Evolutionary conservation across 2,888 invertebrate species (phyloP), one percentile per base, ranked within the genome.

Genomic region (Lumbricus terrestris): DNA sequence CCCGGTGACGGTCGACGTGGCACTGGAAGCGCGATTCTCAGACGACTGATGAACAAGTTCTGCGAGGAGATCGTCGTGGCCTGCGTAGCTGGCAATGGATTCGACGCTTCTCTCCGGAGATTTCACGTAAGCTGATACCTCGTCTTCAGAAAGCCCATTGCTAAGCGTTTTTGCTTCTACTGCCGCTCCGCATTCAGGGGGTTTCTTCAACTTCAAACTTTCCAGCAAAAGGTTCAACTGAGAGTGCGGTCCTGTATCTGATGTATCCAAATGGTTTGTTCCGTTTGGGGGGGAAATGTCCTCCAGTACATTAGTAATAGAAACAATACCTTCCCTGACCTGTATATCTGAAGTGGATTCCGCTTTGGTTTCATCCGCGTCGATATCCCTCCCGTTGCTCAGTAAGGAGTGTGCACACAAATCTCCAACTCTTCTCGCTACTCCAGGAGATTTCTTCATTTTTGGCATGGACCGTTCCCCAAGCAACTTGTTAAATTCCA

Each of bases 371-470:
- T 34, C 85, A 20, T 85, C 85, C 13, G 18, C 13, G 11, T 37
- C 35, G 5, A 85, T 2, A 16, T 85, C 85, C 34, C 35, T 37
- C n/a, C 37, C 85, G 35, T 85, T 85, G 34, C 85, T 37, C 34
- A 35, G 34, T 35, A 85, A 34, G 16, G 69, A 69, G 69, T 69
- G 69, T 69, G n/a, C 69, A 69, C 69, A 69, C 69, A 91, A 82
- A 37, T 91, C 91, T 35, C 93, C 94, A 69, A 94, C 93, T 90
- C 94, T 92, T 88, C 94, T 93, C 13, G 94, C 94, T 42, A 94
- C 91, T 33, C 94, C 94, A 82, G 94, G 94, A 6, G 94, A 94
- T 91, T 94, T 94, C 91, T 94, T 94, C 82, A 93, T 91, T 90
- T 94, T 94, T 91, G 93, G 94, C 69, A 94, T 93, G 90, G 93